Evolutionary conservation across 2,113 vertebrate species (phyloP).

Genomic region (Pituophis catenifer): DNA sequence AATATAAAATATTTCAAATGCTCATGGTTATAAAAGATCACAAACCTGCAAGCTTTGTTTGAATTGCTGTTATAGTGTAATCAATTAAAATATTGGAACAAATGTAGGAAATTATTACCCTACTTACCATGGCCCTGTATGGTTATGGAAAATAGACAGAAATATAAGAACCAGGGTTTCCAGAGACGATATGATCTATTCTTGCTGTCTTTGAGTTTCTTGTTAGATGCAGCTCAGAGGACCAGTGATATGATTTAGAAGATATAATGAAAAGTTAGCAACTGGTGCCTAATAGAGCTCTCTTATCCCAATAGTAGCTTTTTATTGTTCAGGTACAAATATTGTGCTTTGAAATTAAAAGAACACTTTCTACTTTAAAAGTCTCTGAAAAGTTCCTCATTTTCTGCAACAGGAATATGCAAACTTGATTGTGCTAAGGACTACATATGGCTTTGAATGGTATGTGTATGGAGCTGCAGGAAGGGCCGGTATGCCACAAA

Average conservation of each 20-base stretch:
- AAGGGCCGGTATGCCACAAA: background rate
- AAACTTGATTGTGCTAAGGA: background rate
- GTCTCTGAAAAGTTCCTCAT: background rate
- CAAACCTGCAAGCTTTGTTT: background rate
- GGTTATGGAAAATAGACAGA: background rate
- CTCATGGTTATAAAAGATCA: background rate
- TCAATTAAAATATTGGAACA: background rate
- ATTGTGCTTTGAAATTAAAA: background rate
- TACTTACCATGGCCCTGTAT: background rate
- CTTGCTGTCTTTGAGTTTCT: background rate
- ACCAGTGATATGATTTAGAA: background rate
- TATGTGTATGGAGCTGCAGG: background rate
- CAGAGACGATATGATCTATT: background rate
- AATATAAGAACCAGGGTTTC: background rate
- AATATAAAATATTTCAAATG: background rate
- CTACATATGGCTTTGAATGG: background rate
- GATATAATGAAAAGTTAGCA: background rate
- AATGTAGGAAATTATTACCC: background rate
- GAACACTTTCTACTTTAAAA: background rate
- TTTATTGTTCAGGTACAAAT: background rate
- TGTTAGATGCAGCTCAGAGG: background rate
- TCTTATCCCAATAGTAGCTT: no score
- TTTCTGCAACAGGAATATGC: background rate
- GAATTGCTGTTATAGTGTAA: background rate
- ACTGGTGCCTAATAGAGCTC: background rate